These are phyloP conservation scores for Macaria notata DNA, from an alignment of 2,888 invertebrate species.

Conservation along the genomic window DNA sequence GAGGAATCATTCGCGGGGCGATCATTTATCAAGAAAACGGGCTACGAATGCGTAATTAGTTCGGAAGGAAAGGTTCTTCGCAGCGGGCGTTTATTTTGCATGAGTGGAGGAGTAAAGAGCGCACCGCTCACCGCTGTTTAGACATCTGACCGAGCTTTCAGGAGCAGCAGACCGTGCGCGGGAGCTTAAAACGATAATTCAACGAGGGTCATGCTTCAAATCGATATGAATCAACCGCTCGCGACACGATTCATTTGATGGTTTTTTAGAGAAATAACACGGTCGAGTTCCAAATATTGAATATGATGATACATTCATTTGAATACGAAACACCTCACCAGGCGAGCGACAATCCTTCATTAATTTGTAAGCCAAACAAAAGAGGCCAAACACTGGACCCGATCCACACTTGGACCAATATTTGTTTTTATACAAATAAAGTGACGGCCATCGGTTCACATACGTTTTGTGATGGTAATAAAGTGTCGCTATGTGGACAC, in stretches of 20 bases:
- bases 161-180: constrained; percentile 63
- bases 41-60: constrained; percentile 72
- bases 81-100: constrained; percentile 66
- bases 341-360: constrained; percentile 69
- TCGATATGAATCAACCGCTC: constrained; percentile 51
- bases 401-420: constrained; percentile 75
- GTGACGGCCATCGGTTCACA: constrained; percentile 70
- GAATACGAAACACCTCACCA: constrained; percentile 51
- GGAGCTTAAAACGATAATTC: constrained; percentile 74
- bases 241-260: constrained; percentile 21
- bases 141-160: constrained; percentile 65
- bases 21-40: constrained; percentile 72
- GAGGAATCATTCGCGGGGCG: constrained; percentile 77
- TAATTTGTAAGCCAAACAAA: constrained; percentile 73
- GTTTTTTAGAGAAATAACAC: constrained; percentile 11
- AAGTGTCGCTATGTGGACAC: constrained; percentile 63
- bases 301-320: constrained; percentile 46
- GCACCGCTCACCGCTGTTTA: constrained; percentile 50
- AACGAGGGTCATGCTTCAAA: constrained; percentile 52
- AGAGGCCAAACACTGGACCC: constrained; percentile 71
- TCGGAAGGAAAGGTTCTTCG: constrained; percentile 49
- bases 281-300: constrained; percentile 41
- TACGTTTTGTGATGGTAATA: constrained; percentile 76
- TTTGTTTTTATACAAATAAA: constrained; percentile 76
- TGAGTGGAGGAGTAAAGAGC: constrained; percentile 64